Evolutionary conservation across 30 jellyfish, hydroid and myxozoan species (phyloP).

Genomic region (Aurelia coerulea): DNA sequence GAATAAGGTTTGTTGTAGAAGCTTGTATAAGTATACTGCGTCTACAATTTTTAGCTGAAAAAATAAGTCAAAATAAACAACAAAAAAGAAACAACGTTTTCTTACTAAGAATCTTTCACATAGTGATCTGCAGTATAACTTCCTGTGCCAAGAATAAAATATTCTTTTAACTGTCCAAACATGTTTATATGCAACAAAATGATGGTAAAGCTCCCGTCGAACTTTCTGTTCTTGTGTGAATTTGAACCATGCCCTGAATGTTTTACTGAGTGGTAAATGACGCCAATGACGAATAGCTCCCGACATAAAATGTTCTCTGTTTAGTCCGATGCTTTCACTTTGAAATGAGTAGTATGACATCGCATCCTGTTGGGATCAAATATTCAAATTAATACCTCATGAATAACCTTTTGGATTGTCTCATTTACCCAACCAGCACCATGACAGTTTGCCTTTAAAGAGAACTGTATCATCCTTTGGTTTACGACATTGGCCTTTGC

Average conservation of each 20-base stretch:
- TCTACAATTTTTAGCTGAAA: too few species aligned
- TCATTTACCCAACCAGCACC: too few species aligned
- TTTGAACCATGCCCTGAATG: slow-evolving; percentile 70
- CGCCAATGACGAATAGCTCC: slow-evolving; percentile 78
- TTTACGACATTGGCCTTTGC: too few species aligned
- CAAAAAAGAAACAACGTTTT: too few species aligned
- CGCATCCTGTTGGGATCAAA: slow-evolving; percentile 42
- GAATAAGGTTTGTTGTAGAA: too few species aligned
- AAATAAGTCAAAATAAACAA: too few species aligned
- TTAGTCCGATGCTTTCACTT: slow-evolving; percentile 56
- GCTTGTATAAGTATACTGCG: too few species aligned
- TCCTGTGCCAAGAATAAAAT: slow-evolving; percentile 51
- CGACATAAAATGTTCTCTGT: slow-evolving; percentile 57
- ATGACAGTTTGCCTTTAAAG: too few species aligned
- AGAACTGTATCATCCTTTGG: too few species aligned
- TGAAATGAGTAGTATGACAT: slow-evolving; percentile 63
- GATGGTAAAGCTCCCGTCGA: slow-evolving; percentile 26
- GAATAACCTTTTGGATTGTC: too few species aligned
- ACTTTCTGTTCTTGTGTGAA: slow-evolving; percentile 45
- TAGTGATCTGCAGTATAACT: slow-evolving; percentile 53
- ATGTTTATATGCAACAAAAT: slow-evolving; percentile 6
- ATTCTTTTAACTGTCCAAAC: slow-evolving; percentile 18
- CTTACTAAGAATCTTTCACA: slow-evolving; percentile 52
- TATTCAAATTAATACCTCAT: too few species aligned
- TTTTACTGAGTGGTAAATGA: slow-evolving; percentile 54